phyloP scores from a whole-genome alignment of 2,797 vertebrate genomes.

The Acestrorhynchus altus region DNA sequence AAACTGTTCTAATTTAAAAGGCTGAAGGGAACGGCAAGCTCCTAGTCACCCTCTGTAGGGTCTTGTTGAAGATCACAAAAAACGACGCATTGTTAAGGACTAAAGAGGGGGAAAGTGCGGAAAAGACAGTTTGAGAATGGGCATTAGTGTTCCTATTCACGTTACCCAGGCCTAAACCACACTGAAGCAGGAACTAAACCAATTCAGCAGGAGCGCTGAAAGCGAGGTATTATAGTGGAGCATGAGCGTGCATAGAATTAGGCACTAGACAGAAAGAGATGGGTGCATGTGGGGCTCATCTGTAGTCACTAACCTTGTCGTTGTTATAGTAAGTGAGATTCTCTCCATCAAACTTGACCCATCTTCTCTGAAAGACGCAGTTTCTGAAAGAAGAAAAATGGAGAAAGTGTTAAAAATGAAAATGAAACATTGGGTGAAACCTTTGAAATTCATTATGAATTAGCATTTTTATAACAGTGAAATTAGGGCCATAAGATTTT shows the following conservation, averaged over 20 bases:
- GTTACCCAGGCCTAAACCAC: not conserved
- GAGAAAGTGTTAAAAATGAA: not conserved
- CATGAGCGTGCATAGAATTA: constrained; percentile 1
- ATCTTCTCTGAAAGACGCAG: constrained; percentile 91
- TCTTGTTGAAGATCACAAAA: constrained; percentile 4
- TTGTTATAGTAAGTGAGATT: constrained; percentile 92
- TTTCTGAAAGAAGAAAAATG: constrained; percentile 81
- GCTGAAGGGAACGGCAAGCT: not conserved
- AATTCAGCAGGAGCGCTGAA: not conserved
- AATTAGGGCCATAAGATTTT: no score
- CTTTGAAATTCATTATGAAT: not conserved
- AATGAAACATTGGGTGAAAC: not conserved
- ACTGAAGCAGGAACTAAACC: constrained; percentile 10
- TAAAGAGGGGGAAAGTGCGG: not conserved
- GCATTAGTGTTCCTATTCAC: constrained; percentile 1
- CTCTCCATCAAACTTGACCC: constrained; percentile 92
- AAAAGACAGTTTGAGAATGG: not conserved
- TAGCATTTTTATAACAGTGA: no score
- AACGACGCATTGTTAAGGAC: constrained; percentile 1
- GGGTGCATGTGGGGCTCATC: not conserved
- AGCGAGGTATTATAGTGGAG: not conserved
- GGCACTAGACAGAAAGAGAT: not conserved
- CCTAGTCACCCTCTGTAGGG: not conserved
- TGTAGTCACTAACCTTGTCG: constrained; percentile 84
- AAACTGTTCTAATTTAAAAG: constrained; percentile 1